These are phyloP conservation scores for Leucosticte australis DNA, from an alignment of 2,113 vertebrate species.

Conservation along the genomic window DNA sequence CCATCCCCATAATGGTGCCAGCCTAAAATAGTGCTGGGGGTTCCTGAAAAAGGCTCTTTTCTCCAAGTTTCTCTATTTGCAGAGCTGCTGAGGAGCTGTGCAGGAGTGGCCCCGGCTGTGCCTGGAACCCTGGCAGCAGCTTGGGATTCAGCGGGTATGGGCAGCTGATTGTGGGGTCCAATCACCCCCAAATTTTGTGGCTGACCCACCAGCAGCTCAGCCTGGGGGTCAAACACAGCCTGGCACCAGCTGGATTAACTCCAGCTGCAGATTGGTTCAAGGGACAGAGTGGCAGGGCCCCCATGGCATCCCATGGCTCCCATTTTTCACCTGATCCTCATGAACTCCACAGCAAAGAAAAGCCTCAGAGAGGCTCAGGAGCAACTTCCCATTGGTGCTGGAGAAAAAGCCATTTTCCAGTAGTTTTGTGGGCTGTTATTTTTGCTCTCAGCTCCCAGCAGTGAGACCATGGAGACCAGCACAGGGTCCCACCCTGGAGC, in stretches of 20 bases:
- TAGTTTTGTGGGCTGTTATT: neutral
- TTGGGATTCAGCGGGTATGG: accelerated
- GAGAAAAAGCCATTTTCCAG: neutral
- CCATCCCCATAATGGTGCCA: accelerated
- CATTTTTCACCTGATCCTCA: neutral
- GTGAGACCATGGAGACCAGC: accelerated
- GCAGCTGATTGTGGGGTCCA: neutral
- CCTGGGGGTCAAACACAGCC: neutral
- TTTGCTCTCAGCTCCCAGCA: neutral
- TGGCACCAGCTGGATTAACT: accelerated
- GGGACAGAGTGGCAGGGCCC: too few relatives aligned
- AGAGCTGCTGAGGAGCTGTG: neutral
- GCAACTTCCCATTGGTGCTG: neutral
- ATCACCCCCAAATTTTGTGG: neutral
- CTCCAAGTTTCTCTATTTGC: neutral
- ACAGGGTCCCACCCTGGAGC: neutral
- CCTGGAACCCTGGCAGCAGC: neutral
- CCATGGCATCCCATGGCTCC: accelerated
- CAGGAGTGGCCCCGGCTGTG: accelerated
- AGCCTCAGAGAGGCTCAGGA: neutral
- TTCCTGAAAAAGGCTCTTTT: neutral
- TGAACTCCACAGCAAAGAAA: neutral
- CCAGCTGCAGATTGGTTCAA: neutral
- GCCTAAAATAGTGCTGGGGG: neutral
- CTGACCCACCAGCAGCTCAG: neutral